Percentiles rank a stretch among this genome's conserved stretches.
Evolutionary conservation across 2,113 vertebrate species (phyloP).

Genomic region (Melanocharis versteri): DNA sequence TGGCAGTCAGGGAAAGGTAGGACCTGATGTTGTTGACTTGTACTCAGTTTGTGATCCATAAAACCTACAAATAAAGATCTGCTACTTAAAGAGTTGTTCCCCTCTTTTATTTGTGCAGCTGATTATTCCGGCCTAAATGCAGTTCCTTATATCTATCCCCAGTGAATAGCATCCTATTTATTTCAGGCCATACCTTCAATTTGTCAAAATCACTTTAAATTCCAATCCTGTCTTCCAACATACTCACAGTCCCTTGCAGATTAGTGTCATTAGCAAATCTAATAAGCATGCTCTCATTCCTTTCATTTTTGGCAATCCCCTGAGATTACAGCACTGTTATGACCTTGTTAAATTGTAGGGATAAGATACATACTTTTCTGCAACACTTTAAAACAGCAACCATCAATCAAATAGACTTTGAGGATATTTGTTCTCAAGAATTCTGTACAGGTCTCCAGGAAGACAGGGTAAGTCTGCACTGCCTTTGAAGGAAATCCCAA

Average conservation of each 20-base stretch:
- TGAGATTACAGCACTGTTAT: background rate
- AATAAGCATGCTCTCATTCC: conserved; percentile 11
- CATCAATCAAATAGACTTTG: background rate
- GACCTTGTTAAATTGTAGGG: background rate
- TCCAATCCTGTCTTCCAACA: background rate
- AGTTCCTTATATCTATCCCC: background rate
- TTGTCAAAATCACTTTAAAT: conserved; percentile 47
- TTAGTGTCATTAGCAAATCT: conserved; percentile 43
- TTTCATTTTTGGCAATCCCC: conserved; percentile 25
- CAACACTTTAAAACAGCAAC: background rate
- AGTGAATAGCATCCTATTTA: conserved; percentile 5
- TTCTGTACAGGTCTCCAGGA: background rate
- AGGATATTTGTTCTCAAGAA: background rate
- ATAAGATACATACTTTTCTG: background rate
- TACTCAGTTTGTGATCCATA: background rate
- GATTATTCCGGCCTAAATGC: background rate
- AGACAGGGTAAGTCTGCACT: background rate
- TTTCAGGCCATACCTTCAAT: conserved; percentile 14
- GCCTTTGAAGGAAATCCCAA: background rate
- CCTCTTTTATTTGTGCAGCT: background rate
- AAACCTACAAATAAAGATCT: background rate
- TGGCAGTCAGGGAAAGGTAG: background rate
- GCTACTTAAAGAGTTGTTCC: background rate
- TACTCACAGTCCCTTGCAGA: conserved; percentile 5
- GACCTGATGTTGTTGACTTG: background rate